phyloP scores from a whole-genome alignment of 2,113 vertebrate species.

The Balaeniceps rex region DNA sequence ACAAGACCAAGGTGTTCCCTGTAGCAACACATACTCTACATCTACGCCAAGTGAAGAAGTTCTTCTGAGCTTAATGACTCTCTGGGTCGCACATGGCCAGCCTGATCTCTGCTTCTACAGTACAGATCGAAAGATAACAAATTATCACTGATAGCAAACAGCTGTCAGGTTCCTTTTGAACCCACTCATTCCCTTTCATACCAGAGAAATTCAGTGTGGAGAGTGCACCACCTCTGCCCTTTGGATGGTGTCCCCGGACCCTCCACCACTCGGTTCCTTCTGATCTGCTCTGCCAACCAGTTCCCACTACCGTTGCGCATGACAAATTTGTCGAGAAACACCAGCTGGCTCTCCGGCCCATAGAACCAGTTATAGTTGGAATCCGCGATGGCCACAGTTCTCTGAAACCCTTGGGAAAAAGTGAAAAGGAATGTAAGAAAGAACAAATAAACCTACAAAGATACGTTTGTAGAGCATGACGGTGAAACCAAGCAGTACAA shows the following conservation, averaged over 20 bases:
- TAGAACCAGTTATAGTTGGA: slow-evolving; percentile 99
- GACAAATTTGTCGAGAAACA: slow-evolving; percentile 94
- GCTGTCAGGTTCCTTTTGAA: background rate
- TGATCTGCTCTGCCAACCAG: slow-evolving; percentile 93
- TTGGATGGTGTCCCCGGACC: slow-evolving; percentile 90
- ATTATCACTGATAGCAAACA: background rate
- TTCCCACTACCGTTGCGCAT: slow-evolving; percentile 97
- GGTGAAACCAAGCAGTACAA: background rate
- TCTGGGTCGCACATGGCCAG: background rate
- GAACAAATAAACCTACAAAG: slow-evolving; percentile 14
- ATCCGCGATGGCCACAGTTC: slow-evolving; percentile 94
- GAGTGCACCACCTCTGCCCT: slow-evolving; percentile 96
- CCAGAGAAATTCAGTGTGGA: slow-evolving; percentile 99
- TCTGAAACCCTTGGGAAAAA: slow-evolving; percentile 87
- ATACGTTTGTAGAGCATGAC: background rate
- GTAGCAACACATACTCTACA: background rate
- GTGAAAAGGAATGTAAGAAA: slow-evolving; percentile 5
- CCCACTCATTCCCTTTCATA: slow-evolving; percentile 64
- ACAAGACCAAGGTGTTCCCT: background rate
- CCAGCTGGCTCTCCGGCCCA: slow-evolving; percentile 96
- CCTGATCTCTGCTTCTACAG: background rate
- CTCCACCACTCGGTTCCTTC: slow-evolving; percentile 85
- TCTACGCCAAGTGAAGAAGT: background rate
- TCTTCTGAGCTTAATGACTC: background rate
- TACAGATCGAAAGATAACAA: background rate